phyloP scores from a whole-genome alignment of 1,140 invertebrate genomes.

The Akabosia matsudoensis region DNA sequence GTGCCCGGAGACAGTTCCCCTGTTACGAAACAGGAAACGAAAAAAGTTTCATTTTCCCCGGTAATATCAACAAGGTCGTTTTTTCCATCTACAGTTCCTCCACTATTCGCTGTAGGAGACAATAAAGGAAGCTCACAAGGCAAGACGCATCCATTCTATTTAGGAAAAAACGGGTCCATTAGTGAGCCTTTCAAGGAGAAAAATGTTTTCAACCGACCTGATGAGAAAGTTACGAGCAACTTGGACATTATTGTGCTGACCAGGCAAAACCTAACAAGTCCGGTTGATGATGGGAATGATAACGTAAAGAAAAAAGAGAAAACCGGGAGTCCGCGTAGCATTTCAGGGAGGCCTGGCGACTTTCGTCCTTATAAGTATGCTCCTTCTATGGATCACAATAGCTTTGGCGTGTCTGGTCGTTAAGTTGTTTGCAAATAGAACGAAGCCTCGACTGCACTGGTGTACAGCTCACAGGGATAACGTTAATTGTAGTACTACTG shows the following conservation, averaged over 20 bases:
- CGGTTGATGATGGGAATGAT: neutral
- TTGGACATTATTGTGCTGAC: neutral
- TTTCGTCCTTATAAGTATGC: constrained; percentile 34
- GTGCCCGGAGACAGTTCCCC: neutral
- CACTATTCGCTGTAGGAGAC: neutral
- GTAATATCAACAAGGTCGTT: neutral
- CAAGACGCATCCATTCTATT: neutral
- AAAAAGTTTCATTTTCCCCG: neutral
- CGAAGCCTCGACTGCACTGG: neutral
- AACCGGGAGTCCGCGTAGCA: neutral
- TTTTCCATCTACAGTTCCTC: neutral
- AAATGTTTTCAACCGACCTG: neutral
- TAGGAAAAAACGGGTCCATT: neutral
- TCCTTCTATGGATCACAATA: constrained; percentile 10
- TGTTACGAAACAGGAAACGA: neutral
- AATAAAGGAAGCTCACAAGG: neutral
- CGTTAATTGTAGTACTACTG: neutral
- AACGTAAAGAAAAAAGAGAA: neutral
- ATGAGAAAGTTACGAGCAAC: neutral
- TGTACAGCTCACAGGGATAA: neutral
- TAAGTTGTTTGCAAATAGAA: neutral
- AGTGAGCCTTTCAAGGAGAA: neutral
- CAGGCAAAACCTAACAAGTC: neutral
- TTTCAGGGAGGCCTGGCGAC: constrained; percentile 18
- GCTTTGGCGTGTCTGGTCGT: constrained; percentile 24